phyloP scores from a whole-genome alignment of 2,888 invertebrate species.

The Habroteleia sp. region DNA sequence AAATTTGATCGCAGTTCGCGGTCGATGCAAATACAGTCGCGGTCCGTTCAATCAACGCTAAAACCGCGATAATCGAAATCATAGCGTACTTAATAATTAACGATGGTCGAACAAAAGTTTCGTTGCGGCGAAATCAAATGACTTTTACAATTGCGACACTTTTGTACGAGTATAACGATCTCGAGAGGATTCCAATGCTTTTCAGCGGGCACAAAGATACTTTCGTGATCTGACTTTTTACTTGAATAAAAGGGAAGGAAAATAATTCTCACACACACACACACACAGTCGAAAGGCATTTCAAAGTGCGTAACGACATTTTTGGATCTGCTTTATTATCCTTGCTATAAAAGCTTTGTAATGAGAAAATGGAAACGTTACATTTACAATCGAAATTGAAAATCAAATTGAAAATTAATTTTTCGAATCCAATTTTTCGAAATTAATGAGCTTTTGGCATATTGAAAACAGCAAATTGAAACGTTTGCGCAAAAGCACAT shows the following conservation, averaged over 20 bases:
- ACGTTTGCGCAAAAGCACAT: too few relatives aligned
- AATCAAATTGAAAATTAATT: too few relatives aligned
- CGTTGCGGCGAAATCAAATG: neutral
- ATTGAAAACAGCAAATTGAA: too few relatives aligned
- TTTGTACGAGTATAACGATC: constrained; percentile 8
- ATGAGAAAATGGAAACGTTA: constrained; percentile 3
- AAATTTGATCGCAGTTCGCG: constrained; percentile 6
- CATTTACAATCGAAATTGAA: constrained; percentile 3
- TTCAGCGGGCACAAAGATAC: constrained; percentile 5
- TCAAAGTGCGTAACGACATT: constrained; percentile 5
- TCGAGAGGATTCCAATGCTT: neutral
- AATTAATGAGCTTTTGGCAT: too few relatives aligned
- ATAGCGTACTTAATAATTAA: constrained; percentile 23
- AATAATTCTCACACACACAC: too few relatives aligned
- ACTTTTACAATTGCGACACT: neutral
- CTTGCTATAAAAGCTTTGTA: constrained; percentile 5
- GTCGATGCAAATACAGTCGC: neutral
- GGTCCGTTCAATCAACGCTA: constrained; percentile 20
- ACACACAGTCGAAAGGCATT: constrained; percentile 8
- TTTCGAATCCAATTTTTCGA: too few relatives aligned
- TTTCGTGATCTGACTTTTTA: constrained; percentile 3
- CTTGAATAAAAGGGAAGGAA: constrained; percentile 9
- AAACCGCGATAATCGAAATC: constrained; percentile 28
- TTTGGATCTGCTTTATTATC: neutral
- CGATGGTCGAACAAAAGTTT: constrained; percentile 1